Evolutionary conservation across 2,888 invertebrate genomes (phyloP).

Genomic region (Amblyteles armatorius): DNA sequence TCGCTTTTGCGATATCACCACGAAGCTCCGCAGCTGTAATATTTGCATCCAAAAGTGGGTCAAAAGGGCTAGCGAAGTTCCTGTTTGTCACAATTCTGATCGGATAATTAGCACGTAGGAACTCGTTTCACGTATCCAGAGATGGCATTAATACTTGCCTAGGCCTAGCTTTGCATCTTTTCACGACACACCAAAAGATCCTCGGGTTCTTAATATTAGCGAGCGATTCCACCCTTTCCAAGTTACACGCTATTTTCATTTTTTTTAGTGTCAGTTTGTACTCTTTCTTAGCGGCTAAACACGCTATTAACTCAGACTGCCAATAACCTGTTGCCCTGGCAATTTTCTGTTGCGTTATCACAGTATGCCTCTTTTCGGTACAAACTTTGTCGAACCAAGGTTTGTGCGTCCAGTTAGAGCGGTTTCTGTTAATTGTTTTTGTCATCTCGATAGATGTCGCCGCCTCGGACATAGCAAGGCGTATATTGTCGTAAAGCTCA

Average conservation of each 20-base stretch:
- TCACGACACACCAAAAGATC: slow-evolving; percentile 12
- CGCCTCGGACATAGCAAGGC: background rate
- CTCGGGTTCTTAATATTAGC: background rate
- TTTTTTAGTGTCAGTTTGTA: background rate
- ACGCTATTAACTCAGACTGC: background rate
- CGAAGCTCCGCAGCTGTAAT: slow-evolving; percentile 37
- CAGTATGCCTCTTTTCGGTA: background rate
- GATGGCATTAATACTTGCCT: background rate
- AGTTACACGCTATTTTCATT: background rate
- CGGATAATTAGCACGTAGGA: slow-evolving; percentile 6
- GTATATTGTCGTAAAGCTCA: background rate
- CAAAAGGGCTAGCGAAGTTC: slow-evolving; percentile 2
- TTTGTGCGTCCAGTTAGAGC: background rate
- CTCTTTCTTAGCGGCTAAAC: background rate
- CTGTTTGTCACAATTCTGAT: background rate
- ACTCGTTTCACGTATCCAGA: slow-evolving; percentile 33
- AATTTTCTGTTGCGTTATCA: background rate
- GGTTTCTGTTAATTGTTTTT: background rate
- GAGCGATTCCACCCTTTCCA: background rate
- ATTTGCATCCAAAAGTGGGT: slow-evolving; percentile 13
- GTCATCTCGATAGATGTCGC: background rate
- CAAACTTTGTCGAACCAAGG: slow-evolving; percentile 32
- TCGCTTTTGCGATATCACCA: slow-evolving; percentile 24
- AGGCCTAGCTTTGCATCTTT: background rate
- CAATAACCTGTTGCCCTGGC: background rate